Percentiles rank a stretch among this genome's conserved stretches.
Conservation (phyloP, 2,888 invertebrate species). For the Acanthococcus lagerstroemiae region DNA sequence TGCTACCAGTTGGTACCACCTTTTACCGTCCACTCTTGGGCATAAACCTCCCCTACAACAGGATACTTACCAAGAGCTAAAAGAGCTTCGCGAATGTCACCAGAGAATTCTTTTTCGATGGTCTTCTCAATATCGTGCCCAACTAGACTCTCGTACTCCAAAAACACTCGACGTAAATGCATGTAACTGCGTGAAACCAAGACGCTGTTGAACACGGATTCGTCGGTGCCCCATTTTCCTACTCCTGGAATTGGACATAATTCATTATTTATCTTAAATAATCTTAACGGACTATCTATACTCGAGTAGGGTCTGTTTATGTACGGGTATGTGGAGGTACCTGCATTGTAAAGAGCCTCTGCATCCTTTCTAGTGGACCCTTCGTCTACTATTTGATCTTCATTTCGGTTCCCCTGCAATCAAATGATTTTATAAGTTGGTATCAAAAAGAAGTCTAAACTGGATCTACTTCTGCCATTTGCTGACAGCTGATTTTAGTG, state of each 20-base stretch:
- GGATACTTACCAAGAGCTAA: conserved; percentile 79
- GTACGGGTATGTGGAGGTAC: conserved; percentile 36
- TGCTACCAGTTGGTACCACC: too few species aligned
- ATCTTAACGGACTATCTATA: neutral
- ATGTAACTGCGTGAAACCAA: conserved; percentile 80
- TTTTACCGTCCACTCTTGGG: too few species aligned
- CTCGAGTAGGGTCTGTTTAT: neutral
- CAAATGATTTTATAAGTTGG: too few species aligned
- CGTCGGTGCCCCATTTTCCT: conserved; percentile 82
- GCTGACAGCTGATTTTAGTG: too few species aligned
- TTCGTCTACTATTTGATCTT: conserved; percentile 75
- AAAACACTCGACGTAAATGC: conserved; percentile 73
- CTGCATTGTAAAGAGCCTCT: conserved; percentile 62
- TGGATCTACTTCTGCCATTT: too few species aligned
- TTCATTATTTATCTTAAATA: neutral
- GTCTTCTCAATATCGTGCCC: conserved; percentile 75
- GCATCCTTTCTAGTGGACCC: conserved; percentile 73
- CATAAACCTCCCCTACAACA: too few species aligned
- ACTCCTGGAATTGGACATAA: conserved; percentile 45
- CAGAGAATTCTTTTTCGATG: conserved; percentile 81
- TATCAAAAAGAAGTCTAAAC: too few species aligned
- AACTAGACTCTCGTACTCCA: conserved; percentile 70
- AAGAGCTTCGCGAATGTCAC: conserved; percentile 73
- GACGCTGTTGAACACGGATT: conserved; percentile 76
- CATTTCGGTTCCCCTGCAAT: conserved; percentile 67